These are phyloP conservation scores for Argyresthia goedartella DNA, from an alignment of 2,888 invertebrate species.

Conservation along the genomic window DNA sequence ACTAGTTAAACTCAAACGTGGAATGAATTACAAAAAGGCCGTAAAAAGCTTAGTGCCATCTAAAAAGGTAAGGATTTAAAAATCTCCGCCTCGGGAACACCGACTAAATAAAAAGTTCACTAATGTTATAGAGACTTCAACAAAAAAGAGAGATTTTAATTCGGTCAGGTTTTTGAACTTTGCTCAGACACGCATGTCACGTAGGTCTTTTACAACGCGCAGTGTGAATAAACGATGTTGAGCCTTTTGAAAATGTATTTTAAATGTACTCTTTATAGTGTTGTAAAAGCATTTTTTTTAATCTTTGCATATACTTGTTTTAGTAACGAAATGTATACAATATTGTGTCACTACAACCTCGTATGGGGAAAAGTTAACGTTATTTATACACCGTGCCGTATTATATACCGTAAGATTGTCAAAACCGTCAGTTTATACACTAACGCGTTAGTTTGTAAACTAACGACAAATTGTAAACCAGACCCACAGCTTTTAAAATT, in stretches of 20 bases:
- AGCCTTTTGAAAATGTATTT: neutral
- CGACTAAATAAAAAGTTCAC: neutral
- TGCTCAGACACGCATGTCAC: conserved; percentile 23
- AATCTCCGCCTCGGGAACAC: neutral
- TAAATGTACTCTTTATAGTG: neutral
- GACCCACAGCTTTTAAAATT: too few species aligned
- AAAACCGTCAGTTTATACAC: too few species aligned
- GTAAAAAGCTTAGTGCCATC: neutral
- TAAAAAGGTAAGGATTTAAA: neutral
- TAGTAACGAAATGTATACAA: too few species aligned
- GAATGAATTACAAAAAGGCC: neutral
- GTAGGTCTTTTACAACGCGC: conserved; percentile 29
- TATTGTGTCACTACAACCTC: too few species aligned
- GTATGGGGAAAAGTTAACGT: too few species aligned
- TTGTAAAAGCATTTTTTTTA: too few species aligned
- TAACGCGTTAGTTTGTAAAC: too few species aligned
- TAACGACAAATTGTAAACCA: too few species aligned
- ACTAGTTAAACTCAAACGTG: neutral
- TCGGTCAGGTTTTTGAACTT: conserved; percentile 15
- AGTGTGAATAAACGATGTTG: conserved; percentile 16
- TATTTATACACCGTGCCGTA: too few species aligned
- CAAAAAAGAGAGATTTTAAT: conserved; percentile 15
- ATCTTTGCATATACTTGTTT: too few species aligned
- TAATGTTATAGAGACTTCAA: neutral
- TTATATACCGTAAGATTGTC: too few species aligned